Evolutionary conservation across 2,888 invertebrate species (phyloP), one percentile per base, ranked within the genome.

Genomic region (Micropterix aruncella): DNA sequence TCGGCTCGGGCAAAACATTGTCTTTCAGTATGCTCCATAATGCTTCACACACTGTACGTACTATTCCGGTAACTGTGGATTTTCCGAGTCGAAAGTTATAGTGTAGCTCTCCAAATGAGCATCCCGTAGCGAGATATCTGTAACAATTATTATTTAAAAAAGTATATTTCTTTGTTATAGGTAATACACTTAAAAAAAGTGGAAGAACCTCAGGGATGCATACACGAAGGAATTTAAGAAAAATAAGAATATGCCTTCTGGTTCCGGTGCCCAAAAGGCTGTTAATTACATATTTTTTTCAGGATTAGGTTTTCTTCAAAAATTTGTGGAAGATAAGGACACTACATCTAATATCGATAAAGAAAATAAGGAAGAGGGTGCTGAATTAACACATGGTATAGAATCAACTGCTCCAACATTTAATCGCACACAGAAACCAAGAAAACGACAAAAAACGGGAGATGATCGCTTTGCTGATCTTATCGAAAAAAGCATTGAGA

Each of bases 301-400:
- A 50, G 47, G 52, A 48, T 45, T 56, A 41, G 48, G 51, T 49
- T 56, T 57, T 48, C 52, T 55, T 44, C 51, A 51, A 49, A 55
- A 53, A 38, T 51, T 44, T 46, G 50, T 54, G 47, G 46, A 43
- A 48, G 51, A 51, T 44, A 52, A 52, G 47, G 47, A 50, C 44
- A 52, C 44, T 19, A 40, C 17, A 17, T 44, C 19, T 45, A 49
- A 43, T 37, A 3, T 5, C 3, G 16, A 15, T 17, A n/a, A 40
- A 27, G 7, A 27, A 27, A 7, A 53, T n/a, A n/a, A n/a, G n/a
- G n/a, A n/a, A n/a, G n/a, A n/a, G n/a, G n/a, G n/a, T n/a, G n/a
- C n/a, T n/a, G n/a, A n/a, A n/a, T n/a, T n/a, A n/a, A n/a, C n/a
- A n/a, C n/a, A n/a, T n/a, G n/a, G n/a, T n/a, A n/a, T n/a, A n/a